These are phyloP conservation scores for Lepisosteus oculatus DNA, from an alignment of 2,113 vertebrate genomes.

Conservation along the genomic window DNA sequence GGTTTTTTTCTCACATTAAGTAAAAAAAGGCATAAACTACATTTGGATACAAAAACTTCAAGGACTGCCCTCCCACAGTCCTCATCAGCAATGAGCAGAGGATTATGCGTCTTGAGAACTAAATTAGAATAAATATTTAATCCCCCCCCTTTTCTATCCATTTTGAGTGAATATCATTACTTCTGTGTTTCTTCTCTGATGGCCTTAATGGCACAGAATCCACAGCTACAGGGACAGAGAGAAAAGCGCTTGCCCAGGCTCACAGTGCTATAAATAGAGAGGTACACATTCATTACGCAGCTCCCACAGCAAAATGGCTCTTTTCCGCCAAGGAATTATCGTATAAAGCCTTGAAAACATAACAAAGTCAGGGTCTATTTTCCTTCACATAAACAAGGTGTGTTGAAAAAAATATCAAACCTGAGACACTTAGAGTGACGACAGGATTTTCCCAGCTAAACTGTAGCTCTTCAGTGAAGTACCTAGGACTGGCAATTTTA, in stretches of 20 bases:
- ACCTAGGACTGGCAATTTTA: no score
- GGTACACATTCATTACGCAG: slow-evolving; percentile 52
- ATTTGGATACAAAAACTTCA: not conserved
- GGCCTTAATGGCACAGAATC: slow-evolving; percentile 6
- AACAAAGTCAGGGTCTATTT: slow-evolving; percentile 23
- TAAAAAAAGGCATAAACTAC: not conserved
- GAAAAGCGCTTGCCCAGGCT: not conserved
- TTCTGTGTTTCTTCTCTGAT: not conserved
- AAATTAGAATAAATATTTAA: slow-evolving; percentile 8
- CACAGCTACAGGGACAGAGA: not conserved
- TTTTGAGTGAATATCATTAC: not conserved
- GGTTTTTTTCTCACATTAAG: not conserved
- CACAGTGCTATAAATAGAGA: slow-evolving; percentile 52
- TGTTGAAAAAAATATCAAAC: not conserved
- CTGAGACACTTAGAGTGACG: slow-evolving; percentile 11
- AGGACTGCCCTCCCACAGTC: no score
- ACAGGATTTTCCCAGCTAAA: not conserved
- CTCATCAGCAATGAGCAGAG: no score
- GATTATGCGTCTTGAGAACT: no score
- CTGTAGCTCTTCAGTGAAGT: no score
- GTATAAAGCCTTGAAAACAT: slow-evolving; percentile 38
- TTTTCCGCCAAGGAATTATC: slow-evolving; percentile 36
- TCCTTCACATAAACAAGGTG: not conserved
- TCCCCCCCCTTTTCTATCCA: not conserved
- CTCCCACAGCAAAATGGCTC: slow-evolving; percentile 43